Evolutionary conservation across 2,797 vertebrate genomes (phyloP).

Genomic region (Myotis planiceps): DNA sequence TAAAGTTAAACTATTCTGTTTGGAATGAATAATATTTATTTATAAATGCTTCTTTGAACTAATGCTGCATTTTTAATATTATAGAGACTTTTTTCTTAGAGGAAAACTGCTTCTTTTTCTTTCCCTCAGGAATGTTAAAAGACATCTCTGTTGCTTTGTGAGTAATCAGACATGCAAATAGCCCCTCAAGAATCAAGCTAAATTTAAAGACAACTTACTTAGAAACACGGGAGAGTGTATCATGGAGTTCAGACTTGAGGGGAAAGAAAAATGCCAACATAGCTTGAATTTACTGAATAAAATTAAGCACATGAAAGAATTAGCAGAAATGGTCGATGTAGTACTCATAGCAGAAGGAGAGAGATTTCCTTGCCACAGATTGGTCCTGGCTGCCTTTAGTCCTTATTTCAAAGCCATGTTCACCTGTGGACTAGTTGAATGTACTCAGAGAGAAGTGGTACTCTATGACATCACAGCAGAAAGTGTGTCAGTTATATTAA

Average conservation of each 20-base stretch:
- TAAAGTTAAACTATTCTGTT: constrained; percentile 35
- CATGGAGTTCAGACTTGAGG: constrained; percentile 83
- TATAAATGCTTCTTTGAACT: background rate
- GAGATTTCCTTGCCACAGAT: constrained; percentile 95
- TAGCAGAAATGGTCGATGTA: constrained; percentile 93
- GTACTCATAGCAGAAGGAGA: constrained; percentile 94
- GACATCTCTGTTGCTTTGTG: constrained; percentile 36
- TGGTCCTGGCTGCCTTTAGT: constrained; percentile 96
- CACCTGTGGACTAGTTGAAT: constrained; percentile 95
- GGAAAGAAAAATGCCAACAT: constrained; percentile 86
- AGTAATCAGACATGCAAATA: constrained; percentile 59
- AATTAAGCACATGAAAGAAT: constrained; percentile 93
- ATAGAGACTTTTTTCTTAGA: constrained; percentile 37
- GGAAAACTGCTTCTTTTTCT: constrained; percentile 58
- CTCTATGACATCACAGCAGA: constrained; percentile 92
- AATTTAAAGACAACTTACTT: constrained; percentile 47
- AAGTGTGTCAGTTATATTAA: constrained; percentile 92
- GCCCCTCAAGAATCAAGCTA: constrained; percentile 36
- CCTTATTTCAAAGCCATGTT: constrained; percentile 99
- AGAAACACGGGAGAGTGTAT: background rate
- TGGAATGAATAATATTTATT: background rate
- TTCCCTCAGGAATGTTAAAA: constrained; percentile 66
- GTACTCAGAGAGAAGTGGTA: constrained; percentile 90
- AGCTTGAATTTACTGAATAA: constrained; percentile 91
- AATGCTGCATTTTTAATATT: constrained; percentile 38